Evolutionary conservation across 1,140 invertebrate genomes (phyloP).

Genomic region (Melanaphis sacchari): DNA sequence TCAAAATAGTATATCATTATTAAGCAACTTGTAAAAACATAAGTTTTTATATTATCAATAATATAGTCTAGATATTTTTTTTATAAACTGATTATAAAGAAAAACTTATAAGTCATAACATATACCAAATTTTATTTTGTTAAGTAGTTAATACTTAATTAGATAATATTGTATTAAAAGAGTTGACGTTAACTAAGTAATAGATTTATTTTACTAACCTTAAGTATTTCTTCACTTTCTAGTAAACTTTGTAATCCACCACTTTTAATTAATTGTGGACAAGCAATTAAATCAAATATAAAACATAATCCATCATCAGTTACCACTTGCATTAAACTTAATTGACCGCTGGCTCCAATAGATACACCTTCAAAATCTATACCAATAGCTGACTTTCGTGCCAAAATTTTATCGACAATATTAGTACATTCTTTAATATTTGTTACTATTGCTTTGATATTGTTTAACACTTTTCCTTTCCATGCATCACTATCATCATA

Average conservation of each 20-base stretch:
- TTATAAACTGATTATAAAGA: background rate
- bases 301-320: slow-evolving; percentile 79
- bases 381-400: slow-evolving; percentile 68
- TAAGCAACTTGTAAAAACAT: background rate
- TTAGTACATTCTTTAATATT: slow-evolving; percentile 75
- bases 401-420: slow-evolving; percentile 80
- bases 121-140: background rate
- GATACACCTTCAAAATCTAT: slow-evolving; percentile 93
- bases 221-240: slow-evolving; percentile 82
- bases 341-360: slow-evolving; percentile 80
- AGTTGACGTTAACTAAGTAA: background rate
- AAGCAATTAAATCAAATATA: slow-evolving; percentile 89
- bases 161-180: background rate
- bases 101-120: background rate
- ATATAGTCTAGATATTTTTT: too few species aligned
- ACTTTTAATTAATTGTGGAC: slow-evolving; percentile 79
- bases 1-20: background rate
- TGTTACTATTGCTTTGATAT: slow-evolving; percentile 79
- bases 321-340: slow-evolving; percentile 87
- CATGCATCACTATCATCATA: slow-evolving; percentile 71
- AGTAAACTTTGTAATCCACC: slow-evolving; percentile 81
- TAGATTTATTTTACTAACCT: slow-evolving; percentile 69
- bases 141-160: background rate
- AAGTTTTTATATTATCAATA: background rate
- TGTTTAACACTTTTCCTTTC: slow-evolving; percentile 81